phyloP scores from a whole-genome alignment of 2,113 vertebrate species.

The Cervus canadensis region DNA sequence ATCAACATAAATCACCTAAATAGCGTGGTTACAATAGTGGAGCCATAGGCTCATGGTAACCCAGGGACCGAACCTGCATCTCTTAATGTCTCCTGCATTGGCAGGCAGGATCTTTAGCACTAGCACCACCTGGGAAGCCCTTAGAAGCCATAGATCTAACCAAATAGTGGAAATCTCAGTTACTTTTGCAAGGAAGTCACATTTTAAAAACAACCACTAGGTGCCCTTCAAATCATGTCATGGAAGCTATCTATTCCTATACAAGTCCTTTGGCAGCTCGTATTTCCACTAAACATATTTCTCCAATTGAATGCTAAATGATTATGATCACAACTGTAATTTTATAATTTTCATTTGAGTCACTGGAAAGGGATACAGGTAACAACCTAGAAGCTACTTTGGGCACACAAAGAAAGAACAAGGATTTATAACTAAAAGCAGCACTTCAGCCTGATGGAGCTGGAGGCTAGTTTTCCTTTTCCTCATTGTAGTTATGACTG shows the following conservation, averaged over 20 bases:
- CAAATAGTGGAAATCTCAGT: background rate
- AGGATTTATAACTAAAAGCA: background rate
- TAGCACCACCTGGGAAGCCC: background rate
- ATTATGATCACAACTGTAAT: background rate
- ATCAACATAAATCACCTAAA: background rate
- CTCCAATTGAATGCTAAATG: background rate
- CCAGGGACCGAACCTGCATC: background rate
- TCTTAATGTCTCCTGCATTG: background rate
- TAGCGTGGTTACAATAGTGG: background rate
- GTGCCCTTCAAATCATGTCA: background rate
- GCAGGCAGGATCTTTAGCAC: background rate
- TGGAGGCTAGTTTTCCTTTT: background rate
- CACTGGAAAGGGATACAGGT: background rate
- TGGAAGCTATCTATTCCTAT: background rate
- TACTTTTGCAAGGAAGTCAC: background rate
- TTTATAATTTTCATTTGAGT: background rate
- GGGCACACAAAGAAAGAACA: background rate
- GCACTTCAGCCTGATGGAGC: background rate
- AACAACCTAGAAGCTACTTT: background rate
- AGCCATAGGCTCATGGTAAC: background rate
- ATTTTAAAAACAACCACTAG: background rate
- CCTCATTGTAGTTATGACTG: background rate
- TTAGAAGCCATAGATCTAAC: background rate
- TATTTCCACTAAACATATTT: background rate
- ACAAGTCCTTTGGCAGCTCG: background rate